Percentiles rank a stretch among this genome's conserved stretches.
Conservation (phyloP, 2,797 vertebrate genomes). For the Myoxocephalus aenaeus region DNA sequence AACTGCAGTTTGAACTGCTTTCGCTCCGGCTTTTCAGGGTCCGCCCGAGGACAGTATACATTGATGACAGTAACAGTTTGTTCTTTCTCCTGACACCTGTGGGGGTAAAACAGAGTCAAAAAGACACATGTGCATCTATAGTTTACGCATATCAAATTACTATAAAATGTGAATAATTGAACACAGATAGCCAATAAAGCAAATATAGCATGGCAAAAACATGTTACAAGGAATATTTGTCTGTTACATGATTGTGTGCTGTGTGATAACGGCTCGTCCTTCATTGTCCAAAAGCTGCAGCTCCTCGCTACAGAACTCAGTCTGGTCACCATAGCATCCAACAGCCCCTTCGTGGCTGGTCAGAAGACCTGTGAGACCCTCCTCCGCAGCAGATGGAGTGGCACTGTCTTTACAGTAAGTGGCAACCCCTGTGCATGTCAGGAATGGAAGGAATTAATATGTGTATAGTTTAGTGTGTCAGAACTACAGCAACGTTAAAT, state of each 20-base stretch:
- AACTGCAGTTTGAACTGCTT: slow-evolving; percentile 90
- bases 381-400: slow-evolving; percentile 89
- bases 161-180: background rate
- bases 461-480: background rate
- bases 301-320: slow-evolving; percentile 86
- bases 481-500: background rate
- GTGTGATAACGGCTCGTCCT: slow-evolving; percentile 89
- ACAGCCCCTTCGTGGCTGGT: slow-evolving; percentile 81
- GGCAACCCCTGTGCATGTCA: slow-evolving; percentile 85
- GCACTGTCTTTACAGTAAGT: slow-evolving; percentile 89
- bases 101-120: background rate
- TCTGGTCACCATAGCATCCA: slow-evolving; percentile 86
- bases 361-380: slow-evolving; percentile 89
- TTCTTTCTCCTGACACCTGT: slow-evolving; percentile 78
- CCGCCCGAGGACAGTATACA: slow-evolving; percentile 92
- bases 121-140: background rate
- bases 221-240: background rate
- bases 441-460: background rate
- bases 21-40: slow-evolving; percentile 91
- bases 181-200: background rate
- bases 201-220: background rate
- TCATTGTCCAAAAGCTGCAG: slow-evolving; percentile 90
- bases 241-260: slow-evolving; percentile 86
- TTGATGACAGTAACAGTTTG: slow-evolving; percentile 88
- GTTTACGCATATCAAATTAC: background rate